Evolutionary conservation across 2,113 vertebrate species (phyloP), one percentile per base, ranked within the genome.

Genomic region (Scomber colias): DNA sequence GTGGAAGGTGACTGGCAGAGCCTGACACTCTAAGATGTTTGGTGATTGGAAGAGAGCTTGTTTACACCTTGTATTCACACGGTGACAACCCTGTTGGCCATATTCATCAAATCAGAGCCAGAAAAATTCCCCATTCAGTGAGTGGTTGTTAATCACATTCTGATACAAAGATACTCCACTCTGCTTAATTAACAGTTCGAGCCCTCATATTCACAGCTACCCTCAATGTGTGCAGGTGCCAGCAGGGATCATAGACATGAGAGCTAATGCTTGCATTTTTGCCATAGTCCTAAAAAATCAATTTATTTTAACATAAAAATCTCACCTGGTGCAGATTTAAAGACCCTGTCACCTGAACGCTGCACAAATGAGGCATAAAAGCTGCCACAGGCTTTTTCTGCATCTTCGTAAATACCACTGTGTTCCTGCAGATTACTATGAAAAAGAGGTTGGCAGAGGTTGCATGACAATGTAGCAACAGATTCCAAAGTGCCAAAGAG

Each of bases 311-410:
- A 65, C 31, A 31, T 46, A 54, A 44, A 64, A 63, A 16, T 76
- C 49, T 80, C 56, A 87, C 68, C 76, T 79, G 51, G 73, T 70
- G 59, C 15, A 55, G 51, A 53, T 71, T 57, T 70, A 74, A 79
- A 82, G 70, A 61, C 27, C 55, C 44, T 15, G 45, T 15, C 27
- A 59, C 17, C 62, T 27, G 54, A 77, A 59, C 54, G 61, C 53
- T 65, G 51, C 60, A 66, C 46, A 82, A 72, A 77, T 75, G 60
- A 87, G 54, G 56, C 5, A 0, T 62, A 75, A 80, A 79, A 64
- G 77, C 53, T 76, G 86, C 86, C 60, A 73, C 69, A 40, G 78
- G 83, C 78, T 75, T 72, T 84, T 87, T 83, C 70, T 65, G 49
- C 60, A 51, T 75, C 76, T 80, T 76, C 50, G 15, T 61, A 77